Conservation (phyloP, 1,140 invertebrate genomes). For the Drosophila busckii region DNA sequence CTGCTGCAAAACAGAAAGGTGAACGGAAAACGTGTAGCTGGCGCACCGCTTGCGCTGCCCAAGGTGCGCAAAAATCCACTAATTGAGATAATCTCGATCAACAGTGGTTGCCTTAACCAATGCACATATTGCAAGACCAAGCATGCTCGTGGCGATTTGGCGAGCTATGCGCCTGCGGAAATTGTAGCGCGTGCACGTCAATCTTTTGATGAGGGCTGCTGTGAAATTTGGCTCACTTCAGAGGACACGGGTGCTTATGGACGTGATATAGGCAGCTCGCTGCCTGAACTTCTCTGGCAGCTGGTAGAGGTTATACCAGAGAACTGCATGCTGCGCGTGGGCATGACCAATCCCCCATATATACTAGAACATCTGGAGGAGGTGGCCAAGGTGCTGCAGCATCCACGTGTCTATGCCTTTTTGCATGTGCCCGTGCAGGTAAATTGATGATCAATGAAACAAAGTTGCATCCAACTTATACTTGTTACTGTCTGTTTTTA, state of each 20-base stretch:
- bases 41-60: slow-evolving; percentile 91
- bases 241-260: slow-evolving; percentile 99
- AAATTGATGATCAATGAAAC: not conserved
- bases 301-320: slow-evolving; percentile 94
- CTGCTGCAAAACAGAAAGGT: slow-evolving; percentile 91
- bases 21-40: slow-evolving; percentile 90
- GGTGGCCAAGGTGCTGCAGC: slow-evolving; percentile 92
- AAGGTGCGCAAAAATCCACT: slow-evolving; percentile 97
- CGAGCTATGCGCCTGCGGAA: slow-evolving; percentile 93
- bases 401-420: slow-evolving; percentile 96
- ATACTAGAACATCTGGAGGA: slow-evolving; percentile 96
- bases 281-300: slow-evolving; percentile 92
- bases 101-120: slow-evolving; percentile 98
- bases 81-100: slow-evolving; percentile 98
- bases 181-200: slow-evolving; percentile 89
- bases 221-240: slow-evolving; percentile 98
- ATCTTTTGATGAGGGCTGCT: slow-evolving; percentile 95
- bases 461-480: not conserved
- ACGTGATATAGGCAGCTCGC: slow-evolving; percentile 92
- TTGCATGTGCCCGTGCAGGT: slow-evolving; percentile 97
- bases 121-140: slow-evolving; percentile 99
- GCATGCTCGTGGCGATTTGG: slow-evolving; percentile 96
- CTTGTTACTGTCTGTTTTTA: not conserved
- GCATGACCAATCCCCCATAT: slow-evolving; percentile 99
- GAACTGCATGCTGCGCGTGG: slow-evolving; percentile 91